Evolutionary conservation across 1,140 invertebrate species (phyloP), one percentile per base, ranked within the genome.

Genomic region (Drosophila arawakana): DNA sequence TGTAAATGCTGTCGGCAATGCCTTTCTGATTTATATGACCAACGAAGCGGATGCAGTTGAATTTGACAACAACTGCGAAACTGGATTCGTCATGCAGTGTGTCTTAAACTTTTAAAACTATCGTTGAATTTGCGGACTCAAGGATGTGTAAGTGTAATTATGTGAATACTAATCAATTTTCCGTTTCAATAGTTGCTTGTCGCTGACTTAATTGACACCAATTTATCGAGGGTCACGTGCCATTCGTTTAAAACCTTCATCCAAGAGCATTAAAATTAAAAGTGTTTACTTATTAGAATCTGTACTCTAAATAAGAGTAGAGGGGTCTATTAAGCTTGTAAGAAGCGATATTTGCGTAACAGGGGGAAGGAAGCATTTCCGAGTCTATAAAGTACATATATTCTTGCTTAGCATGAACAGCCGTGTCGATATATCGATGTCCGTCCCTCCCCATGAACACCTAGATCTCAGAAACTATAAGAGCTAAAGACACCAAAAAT

Each of bases 21-120:
- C 73, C 74, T 68, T 80, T 84, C 66, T 70, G 84, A 84, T 91
- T 91, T 80, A 91, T 91, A 83, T 91, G 83, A 84, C 89, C 88
- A 91, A 75, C 89, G 77, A 91, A 91, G 88, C 88, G 88, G 89
- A 91, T 91, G 88, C 89, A 91, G 88, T 91, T 91, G 91, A 91
- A 91, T 91, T 91, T 91, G 89, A 91, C 89, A 88, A 91, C 89
- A 91, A 91, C 91, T 91, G 89, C 68, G 89, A 85, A 91, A 91
- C 91, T 91, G 91, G 83, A 81, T 76, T 88, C 81, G 88, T 84
- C 81, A 76, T 81, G 59, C 74, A 89, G 80, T 89, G 81, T 84
- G 84, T 88, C 77, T 80, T 89, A 74, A 77, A 71, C 78, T 89
- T 70, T 50, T 44, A 15, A 43, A n/a, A n/a, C 11, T 5, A 11